A percentile compares a stretch with the other conserved stretches of the same genome.
Conservation (phyloP, 2,797 vertebrate genomes). For the Falco berigora region DNA sequence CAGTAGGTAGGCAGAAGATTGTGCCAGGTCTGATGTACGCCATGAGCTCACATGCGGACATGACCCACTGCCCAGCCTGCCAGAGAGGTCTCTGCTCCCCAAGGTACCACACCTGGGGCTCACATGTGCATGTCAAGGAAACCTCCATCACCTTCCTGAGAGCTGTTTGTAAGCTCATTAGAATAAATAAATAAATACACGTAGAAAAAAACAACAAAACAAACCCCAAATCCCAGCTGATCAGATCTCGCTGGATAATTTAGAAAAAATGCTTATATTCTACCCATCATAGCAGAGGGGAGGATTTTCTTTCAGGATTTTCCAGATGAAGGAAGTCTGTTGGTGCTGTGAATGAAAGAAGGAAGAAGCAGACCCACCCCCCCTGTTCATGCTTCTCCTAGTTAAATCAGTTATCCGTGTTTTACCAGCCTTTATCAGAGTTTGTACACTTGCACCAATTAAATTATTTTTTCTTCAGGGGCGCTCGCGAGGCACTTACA, state of each 20-base stretch:
- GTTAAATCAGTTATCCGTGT: conserved; percentile 79
- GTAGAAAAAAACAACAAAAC: neutral
- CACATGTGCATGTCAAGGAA: neutral
- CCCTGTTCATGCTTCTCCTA: conserved; percentile 56
- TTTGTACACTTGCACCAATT: conserved; percentile 85
- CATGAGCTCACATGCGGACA: neutral
- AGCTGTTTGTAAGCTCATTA: neutral
- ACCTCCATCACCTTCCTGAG: neutral
- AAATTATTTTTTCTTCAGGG: conserved; percentile 84
- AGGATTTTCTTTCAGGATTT: neutral
- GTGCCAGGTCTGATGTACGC: rapidly evolving
- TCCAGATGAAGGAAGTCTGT: neutral
- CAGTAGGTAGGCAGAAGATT: rapidly evolving
- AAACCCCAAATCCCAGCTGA: neutral
- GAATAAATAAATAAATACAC: neutral
- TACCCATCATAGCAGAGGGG: neutral
- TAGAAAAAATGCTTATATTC: neutral
- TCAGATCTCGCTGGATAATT: neutral
- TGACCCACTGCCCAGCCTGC: neutral
- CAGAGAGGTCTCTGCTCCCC: neutral
- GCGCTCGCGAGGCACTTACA: conserved; percentile 73
- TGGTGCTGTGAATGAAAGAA: neutral
- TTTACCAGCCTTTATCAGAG: conserved; percentile 81
- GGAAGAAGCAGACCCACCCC: neutral
- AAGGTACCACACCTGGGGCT: neutral